phyloP scores from a whole-genome alignment of 1,140 invertebrate genomes.

The Micrasema minimum region DNA sequence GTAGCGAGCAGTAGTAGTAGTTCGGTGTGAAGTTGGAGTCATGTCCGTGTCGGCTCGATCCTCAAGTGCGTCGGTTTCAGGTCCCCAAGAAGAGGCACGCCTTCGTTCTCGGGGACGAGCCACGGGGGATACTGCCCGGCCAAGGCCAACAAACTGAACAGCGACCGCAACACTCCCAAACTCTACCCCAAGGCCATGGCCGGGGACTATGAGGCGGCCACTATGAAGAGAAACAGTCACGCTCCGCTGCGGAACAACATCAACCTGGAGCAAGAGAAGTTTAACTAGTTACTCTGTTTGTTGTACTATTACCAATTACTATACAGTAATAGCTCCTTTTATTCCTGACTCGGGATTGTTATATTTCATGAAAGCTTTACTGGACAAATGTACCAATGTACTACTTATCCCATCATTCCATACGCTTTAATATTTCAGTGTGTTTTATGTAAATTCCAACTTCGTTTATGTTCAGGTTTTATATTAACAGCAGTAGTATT shows the following conservation, averaged over 20 bases:
- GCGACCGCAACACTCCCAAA: slow-evolving; percentile 71
- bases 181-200: slow-evolving; percentile 74
- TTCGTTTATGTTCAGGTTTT: too few relatives aligned
- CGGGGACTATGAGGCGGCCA: slow-evolving; percentile 82
- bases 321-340: too few relatives aligned
- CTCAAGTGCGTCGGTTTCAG: too few relatives aligned
- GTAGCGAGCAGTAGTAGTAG: too few relatives aligned
- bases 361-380: not conserved
- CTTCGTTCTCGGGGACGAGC: slow-evolving; percentile 66
- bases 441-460: too few relatives aligned
- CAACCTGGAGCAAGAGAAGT: slow-evolving; percentile 64
- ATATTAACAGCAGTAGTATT: too few relatives aligned
- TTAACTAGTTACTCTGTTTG: slow-evolving; percentile 60
- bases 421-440: too few relatives aligned
- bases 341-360: not conserved
- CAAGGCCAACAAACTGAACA: slow-evolving; percentile 69
- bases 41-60: too few relatives aligned
- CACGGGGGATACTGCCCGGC: slow-evolving; percentile 70
- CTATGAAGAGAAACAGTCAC: slow-evolving; percentile 74
- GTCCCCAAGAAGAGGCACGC: slow-evolving; percentile 69
- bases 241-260: slow-evolving; percentile 62
- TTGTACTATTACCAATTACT: too few relatives aligned
- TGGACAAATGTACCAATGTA: not conserved
- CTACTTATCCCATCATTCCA: too few relatives aligned
- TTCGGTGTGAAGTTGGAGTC: too few relatives aligned